Evolutionary conservation across 2,888 invertebrate species (phyloP).

Genomic region (Oeneis ivallda): DNA sequence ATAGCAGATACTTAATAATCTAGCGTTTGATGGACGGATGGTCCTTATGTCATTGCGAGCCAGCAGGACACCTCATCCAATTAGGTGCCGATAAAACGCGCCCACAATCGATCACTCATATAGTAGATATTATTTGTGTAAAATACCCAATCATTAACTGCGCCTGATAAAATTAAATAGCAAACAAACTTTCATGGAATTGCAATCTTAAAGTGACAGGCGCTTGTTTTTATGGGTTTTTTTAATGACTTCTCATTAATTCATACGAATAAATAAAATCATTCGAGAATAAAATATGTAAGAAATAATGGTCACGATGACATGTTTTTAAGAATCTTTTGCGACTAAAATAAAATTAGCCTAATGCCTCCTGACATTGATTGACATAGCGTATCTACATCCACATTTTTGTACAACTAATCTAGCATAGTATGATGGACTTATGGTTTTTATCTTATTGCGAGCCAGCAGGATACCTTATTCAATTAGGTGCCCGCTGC

Average conservation of each 20-base stretch:
- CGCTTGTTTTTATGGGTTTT: not conserved
- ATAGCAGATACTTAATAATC: conserved; percentile 8
- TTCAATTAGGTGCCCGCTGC: conserved; percentile 36
- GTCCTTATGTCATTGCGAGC: conserved; percentile 39
- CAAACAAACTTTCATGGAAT: not conserved
- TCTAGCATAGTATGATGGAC: conserved; percentile 22
- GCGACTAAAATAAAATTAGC: not conserved
- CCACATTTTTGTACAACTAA: conserved; percentile 1
- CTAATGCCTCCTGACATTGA: no score
- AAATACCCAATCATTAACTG: not conserved
- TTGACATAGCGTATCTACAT: no score
- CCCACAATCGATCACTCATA: not conserved
- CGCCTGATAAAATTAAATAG: not conserved
- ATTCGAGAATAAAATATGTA: no score
- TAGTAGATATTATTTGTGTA: not conserved
- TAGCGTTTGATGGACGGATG: conserved; percentile 26
- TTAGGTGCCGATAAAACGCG: conserved; percentile 29
- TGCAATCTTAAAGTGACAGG: not conserved
- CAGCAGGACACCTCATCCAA: conserved; percentile 41
- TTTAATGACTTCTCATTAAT: no score
- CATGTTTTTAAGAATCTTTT: no score
- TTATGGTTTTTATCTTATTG: conserved; percentile 36
- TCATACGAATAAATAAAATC: no score
- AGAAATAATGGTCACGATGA: no score
- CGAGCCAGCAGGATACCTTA: conserved; percentile 41